Evolutionary conservation across 2,113 vertebrate species (phyloP).

Genomic region (Cynocephalus volans): DNA sequence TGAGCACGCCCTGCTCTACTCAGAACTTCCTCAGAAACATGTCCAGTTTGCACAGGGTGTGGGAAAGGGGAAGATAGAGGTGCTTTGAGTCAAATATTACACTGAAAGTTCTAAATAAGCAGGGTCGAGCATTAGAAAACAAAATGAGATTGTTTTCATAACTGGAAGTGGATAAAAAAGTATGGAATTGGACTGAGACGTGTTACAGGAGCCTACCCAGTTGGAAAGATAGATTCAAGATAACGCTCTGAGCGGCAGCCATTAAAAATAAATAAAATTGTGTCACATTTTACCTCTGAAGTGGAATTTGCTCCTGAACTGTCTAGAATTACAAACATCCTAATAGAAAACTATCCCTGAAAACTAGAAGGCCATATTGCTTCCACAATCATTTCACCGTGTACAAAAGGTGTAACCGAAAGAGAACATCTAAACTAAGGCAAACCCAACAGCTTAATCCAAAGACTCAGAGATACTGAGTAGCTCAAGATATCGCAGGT

Average conservation of each 20-base stretch:
- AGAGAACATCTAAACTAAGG: background rate
- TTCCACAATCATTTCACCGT: background rate
- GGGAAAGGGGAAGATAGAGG: background rate
- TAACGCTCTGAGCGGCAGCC: too few species aligned
- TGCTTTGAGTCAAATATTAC: too few species aligned
- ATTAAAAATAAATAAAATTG: background rate
- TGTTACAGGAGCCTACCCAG: background rate
- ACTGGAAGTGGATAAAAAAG: background rate
- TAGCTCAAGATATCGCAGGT: too few species aligned
- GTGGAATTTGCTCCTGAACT: background rate
- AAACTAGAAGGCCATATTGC: background rate
- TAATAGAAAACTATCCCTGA: background rate
- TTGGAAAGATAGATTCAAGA: background rate
- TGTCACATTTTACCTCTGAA: background rate
- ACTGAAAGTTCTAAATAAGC: too few species aligned
- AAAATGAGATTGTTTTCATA: background rate
- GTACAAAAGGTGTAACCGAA: background rate
- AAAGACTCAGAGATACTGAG: background rate
- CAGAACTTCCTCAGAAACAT: background rate
- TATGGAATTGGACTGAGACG: background rate
- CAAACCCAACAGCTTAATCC: background rate
- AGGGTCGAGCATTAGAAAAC: background rate
- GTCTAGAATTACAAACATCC: background rate
- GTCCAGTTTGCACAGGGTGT: background rate
- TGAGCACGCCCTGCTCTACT: background rate